Evolutionary conservation across 2,113 vertebrate species (phyloP).

Genomic region (Ramphastos sulfuratus): DNA sequence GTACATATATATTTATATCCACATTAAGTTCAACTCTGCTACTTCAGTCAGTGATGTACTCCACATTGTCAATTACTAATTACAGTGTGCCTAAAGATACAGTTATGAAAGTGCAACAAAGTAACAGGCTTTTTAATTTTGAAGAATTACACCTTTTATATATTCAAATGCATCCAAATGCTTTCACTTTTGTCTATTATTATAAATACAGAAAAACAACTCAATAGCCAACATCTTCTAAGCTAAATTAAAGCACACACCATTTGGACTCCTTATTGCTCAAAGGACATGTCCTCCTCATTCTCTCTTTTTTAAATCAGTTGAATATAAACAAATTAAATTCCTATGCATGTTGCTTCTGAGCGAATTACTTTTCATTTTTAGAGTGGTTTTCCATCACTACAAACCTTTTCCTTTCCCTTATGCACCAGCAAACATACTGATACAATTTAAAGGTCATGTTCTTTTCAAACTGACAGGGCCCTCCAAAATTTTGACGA

Average conservation of each 20-base stretch:
- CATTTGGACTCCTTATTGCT: neutral
- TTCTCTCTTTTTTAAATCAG: neutral
- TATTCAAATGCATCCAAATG: neutral
- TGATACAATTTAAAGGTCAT: constrained; percentile 99
- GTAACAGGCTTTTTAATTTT: neutral
- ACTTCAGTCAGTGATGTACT: neutral
- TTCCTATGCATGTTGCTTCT: constrained; percentile 67
- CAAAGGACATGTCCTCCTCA: neutral
- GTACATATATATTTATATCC: neutral
- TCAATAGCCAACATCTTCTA: neutral
- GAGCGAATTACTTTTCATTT: constrained; percentile 82
- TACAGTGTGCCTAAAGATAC: neutral
- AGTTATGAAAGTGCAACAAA: neutral
- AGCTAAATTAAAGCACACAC: neutral
- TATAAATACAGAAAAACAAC: neutral
- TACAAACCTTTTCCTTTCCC: constrained; percentile 88
- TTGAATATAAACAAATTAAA: constrained; percentile 77
- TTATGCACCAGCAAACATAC: constrained; percentile 99
- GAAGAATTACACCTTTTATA: neutral
- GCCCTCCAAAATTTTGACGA: constrained; percentile 97
- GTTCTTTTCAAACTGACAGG: constrained; percentile 99
- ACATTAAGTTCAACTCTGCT: neutral
- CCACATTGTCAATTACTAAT: constrained; percentile 8
- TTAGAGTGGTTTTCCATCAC: constrained; percentile 83
- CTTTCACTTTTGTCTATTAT: neutral